These are phyloP conservation scores for Carpatolechia fugitivella DNA, from an alignment of 2,888 invertebrate genomes.

Conservation along the genomic window DNA sequence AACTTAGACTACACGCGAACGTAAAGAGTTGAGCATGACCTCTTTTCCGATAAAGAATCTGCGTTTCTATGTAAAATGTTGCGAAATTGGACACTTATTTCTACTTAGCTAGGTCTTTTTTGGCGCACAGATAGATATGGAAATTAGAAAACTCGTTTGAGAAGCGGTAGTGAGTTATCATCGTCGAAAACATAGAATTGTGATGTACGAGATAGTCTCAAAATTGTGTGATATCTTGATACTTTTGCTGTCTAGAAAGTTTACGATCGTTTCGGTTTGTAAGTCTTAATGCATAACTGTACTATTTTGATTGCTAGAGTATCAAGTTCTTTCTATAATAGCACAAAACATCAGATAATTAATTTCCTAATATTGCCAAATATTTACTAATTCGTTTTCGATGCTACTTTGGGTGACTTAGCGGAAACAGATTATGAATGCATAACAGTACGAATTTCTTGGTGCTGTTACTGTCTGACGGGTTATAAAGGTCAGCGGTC, in stretches of 20 bases:
- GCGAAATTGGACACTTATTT: constrained; percentile 18
- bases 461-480: not conserved
- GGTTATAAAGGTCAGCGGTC: not conserved
- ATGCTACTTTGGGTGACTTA: not conserved
- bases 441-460: no score
- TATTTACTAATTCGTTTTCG: no score
- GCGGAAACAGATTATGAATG: not conserved
- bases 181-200: not conserved
- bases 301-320: no score
- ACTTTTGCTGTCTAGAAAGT: not conserved
- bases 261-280: not conserved
- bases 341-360: not conserved
- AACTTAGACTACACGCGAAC: constrained; percentile 18
- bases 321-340: no score
- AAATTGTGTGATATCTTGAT: not conserved
- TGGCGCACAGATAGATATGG: not conserved
- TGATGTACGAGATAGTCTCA: not conserved
- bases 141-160: not conserved
- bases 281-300: not conserved
- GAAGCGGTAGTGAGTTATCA: not conserved
- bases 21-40: constrained; percentile 35
- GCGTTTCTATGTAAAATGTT: constrained; percentile 22
- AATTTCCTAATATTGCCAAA: not conserved
- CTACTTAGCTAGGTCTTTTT: not conserved
- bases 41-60: constrained; percentile 33